Conservation (phyloP, 2,888 invertebrate species). For the Acleris emargana region DNA sequence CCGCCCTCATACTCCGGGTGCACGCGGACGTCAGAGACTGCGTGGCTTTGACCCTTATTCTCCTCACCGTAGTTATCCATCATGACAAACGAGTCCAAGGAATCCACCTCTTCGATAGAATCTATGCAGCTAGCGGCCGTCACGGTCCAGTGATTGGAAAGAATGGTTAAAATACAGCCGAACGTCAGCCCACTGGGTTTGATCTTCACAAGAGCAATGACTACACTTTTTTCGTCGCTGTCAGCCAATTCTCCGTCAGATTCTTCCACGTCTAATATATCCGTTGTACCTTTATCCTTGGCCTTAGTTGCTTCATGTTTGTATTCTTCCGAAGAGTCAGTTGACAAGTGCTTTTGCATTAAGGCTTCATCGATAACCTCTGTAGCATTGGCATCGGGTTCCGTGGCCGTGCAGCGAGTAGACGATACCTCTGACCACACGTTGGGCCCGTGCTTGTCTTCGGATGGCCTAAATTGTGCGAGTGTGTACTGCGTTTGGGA, state of each 20-base stretch:
- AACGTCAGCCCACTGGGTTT: slow-evolving; percentile 58
- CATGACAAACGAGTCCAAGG: slow-evolving; percentile 66
- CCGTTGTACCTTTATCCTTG: neutral
- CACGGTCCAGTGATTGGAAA: slow-evolving; percentile 59
- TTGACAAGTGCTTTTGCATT: too few relatives aligned
- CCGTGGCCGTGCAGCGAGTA: neutral
- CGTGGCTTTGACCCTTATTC: slow-evolving; percentile 46
- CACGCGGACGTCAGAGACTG: slow-evolving; percentile 55
- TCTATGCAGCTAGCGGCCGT: slow-evolving; percentile 74
- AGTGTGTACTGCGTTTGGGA: neutral
- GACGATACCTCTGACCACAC: neutral
- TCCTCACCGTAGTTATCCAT: slow-evolving; percentile 53
- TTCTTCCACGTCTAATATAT: slow-evolving; percentile 7
- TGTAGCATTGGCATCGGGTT: neutral
- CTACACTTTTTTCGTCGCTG: slow-evolving; percentile 42
- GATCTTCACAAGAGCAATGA: slow-evolving; percentile 62
- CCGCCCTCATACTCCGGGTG: slow-evolving; percentile 62
- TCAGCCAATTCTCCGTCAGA: slow-evolving; percentile 49
- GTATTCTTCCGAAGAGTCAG: neutral
- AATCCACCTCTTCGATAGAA: slow-evolving; percentile 65
- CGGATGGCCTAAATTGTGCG: too few relatives aligned
- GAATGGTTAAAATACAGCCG: slow-evolving; percentile 65
- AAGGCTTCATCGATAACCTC: neutral
- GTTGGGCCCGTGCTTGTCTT: neutral
- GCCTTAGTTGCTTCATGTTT: neutral